Evolutionary conservation across 1,140 invertebrate species (phyloP), one percentile per base, ranked within the genome.

Genomic region (Metopolophium dirhodum): DNA sequence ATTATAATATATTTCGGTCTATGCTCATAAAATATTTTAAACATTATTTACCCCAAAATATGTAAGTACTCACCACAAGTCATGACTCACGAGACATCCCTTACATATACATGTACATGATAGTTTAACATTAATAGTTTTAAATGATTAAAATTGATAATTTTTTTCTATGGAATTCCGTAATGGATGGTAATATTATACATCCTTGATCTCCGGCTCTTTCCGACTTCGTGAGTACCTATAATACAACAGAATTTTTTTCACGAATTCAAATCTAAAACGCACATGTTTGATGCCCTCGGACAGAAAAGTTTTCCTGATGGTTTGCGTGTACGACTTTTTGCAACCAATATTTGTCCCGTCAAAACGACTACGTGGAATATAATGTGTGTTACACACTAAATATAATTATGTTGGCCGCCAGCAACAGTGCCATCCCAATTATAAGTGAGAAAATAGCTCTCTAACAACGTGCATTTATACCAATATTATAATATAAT

Each of bases 321-420:
- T 45, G 41, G 23, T 41, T 85, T 7, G 9, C 8, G 20, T 37
- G 20, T 22, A 37, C 20, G 37, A 41, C 22, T 41, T 23, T 45
- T 85, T 22, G 20, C 30, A 77, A 18, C n/a, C 61, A 77, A n/a
- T 77, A n/a, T 77, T n/a, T n/a, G 61, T n/a, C 30, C 61, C 18
- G 30, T 77, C 61, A n/a, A 6, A n/a, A 77, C 61, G 14, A 61
- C 11, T 14, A 30, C 22, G 57, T 30, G 41, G 41, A 41, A 41
- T 41, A 61, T 61, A 30, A 35, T 77, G n/a, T 77, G 14, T 77
- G n/a, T 18, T 77, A n/a, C 61, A 77, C 61, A 77, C 61, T 18
- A 77, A 77, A 77, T 77, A n/a, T 77, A 77, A 77, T 77, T n/a
- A 23, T 77, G n/a, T 77, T 77, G 61, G 61, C 61, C n/a, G 61